Base-by-base conservation (phyloP, 2,113 vertebrate genomes). In the Cisticola juncidis region DNA sequence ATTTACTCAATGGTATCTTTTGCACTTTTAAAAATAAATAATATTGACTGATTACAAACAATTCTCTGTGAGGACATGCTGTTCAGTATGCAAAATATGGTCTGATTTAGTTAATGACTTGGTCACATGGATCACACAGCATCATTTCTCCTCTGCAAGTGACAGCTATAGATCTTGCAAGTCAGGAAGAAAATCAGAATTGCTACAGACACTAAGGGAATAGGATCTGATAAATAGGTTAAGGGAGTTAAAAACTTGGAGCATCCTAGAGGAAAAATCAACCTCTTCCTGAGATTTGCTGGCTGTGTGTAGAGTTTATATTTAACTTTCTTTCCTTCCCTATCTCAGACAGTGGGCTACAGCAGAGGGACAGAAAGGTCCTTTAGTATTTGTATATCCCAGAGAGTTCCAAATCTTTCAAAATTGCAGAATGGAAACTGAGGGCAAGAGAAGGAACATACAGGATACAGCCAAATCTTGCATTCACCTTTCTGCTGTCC, bases 1-100 rank as follows among this genome's bases (percentile, higher is more conserved):
- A 93, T 90, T 86, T 83, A 65, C 92, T 82, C 76, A 83, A 48
- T 91, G 47, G 38, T 54, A 60, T 90, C 50, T 88, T 95, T 73
- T 83, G 14, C 71, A 79, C 11, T 88, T 93, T 96, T 58, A 88
- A 96, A 95, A 92, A 92, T 77, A 95, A 95, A 83, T 91, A 95
- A 88, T 90, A 95, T 87, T 91, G 90, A 88, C 88, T 92, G 76
- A 88, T 93, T 93, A 78, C 57, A 94, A 94, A 73, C 56, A 93
- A 35, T 93, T 79, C 33, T 81, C 51, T 8, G 13, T 45, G 56
- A 90, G 53, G 80, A 88, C 31, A 48, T 42, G 73, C 26, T 91
- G 72, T 53, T 95, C 86, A 79, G 72, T 81, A 78, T 86, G 83
- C 88, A 92, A 91, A 93, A 93, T 93, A 47, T 2, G 33, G 48